Evolutionary conservation across 2,888 invertebrate genomes (phyloP).

Genomic region (Drosophila villosipedis): DNA sequence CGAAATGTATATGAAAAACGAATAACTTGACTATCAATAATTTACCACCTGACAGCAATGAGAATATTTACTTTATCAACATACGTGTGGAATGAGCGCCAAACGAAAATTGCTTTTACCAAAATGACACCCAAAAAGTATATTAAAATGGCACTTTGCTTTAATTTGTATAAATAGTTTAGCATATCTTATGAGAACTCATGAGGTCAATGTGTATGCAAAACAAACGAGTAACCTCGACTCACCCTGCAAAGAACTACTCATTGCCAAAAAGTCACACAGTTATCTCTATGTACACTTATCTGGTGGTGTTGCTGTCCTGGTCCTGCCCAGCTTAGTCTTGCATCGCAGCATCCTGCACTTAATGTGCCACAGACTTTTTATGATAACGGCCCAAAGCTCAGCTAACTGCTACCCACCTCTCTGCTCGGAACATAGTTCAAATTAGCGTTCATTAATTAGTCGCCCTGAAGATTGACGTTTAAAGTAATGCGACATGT

Average conservation of each 20-base stretch:
- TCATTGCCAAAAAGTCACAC: background rate
- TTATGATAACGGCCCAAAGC: slow-evolving; percentile 48
- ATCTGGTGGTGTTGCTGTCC: background rate
- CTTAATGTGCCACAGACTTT: slow-evolving; percentile 62
- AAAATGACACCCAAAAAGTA: background rate
- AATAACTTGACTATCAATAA: background rate
- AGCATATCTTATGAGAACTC: background rate
- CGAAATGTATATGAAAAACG: too few relatives aligned
- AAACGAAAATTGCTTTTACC: background rate
- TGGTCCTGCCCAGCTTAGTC: slow-evolving; percentile 47
- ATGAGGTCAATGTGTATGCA: slow-evolving; percentile 4
- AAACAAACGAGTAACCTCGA: background rate
- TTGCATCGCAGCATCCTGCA: slow-evolving; percentile 52
- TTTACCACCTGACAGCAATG: background rate
- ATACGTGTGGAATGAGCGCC: background rate
- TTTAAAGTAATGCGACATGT: slow-evolving; percentile 64
- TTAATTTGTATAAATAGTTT: background rate
- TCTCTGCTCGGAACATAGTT: slow-evolving; percentile 33
- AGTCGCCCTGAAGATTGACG: slow-evolving; percentile 69
- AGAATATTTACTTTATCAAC: background rate
- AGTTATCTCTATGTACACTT: slow-evolving; percentile 15
- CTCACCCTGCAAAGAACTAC: background rate
- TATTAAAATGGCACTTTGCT: background rate
- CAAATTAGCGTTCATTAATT: slow-evolving; percentile 76
- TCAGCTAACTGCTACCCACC: slow-evolving; percentile 25